Conservation (phyloP, 2,797 vertebrate genomes). For the Karalla daura region DNA sequence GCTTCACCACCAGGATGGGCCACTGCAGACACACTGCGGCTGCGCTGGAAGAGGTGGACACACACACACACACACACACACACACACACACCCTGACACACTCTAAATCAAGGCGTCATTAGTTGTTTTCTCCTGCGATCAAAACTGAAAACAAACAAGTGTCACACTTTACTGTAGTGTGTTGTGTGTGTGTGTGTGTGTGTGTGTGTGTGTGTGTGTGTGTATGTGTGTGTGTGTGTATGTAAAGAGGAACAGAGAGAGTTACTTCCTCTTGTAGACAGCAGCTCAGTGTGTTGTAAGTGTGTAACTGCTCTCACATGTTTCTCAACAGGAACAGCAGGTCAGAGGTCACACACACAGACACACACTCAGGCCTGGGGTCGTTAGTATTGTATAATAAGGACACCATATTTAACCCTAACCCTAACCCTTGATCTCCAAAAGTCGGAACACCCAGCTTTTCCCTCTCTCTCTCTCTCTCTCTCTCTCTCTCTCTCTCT, state of each 20-base stretch:
- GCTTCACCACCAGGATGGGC: conserved; percentile 92
- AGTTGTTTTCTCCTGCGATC: too few species aligned
- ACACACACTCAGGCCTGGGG: not conserved
- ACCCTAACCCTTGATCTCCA: too few species aligned
- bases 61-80: not conserved
- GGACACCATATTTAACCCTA: too few species aligned
- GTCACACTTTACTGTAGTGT: too few species aligned
- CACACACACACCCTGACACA: not conserved
- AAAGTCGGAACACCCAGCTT: conserved; percentile 44
- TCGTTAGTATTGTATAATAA: not conserved
- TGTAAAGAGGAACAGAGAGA: conserved; percentile 57
- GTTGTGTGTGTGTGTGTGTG: too few species aligned
- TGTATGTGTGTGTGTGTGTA: not conserved
- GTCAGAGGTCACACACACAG: conserved; percentile 17
- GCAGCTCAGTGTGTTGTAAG: conserved; percentile 26
- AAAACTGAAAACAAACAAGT: too few species aligned
- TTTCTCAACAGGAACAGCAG: conserved; percentile 8
- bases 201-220: not conserved
- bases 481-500: not conserved
- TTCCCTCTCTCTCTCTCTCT: not conserved
- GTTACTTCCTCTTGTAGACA: conserved; percentile 41
- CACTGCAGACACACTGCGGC: conserved; percentile 92
- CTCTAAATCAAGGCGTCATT: too few species aligned
- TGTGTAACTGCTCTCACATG: conserved; percentile 6
- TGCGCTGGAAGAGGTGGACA: conserved; percentile 92